Evolutionary conservation across 2,888 invertebrate species (phyloP), one percentile per base, ranked within the genome.

Genomic region (Amblyteles armatorius): DNA sequence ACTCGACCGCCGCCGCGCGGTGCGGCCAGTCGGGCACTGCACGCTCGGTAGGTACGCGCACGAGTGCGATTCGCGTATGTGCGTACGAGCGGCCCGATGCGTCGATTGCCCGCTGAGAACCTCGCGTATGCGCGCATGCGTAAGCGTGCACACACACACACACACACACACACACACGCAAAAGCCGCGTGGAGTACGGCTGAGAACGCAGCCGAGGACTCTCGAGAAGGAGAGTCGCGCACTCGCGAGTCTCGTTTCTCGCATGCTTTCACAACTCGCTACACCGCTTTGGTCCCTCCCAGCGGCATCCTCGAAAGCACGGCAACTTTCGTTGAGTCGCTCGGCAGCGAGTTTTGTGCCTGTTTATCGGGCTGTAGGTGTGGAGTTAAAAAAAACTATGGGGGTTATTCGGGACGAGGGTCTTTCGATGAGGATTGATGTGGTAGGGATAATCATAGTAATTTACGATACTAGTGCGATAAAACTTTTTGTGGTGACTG

Each of bases 251-350:
- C 76, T 63, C 26, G 36, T 52, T 67, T 74, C 63, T 79, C 67
- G 73, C 29, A 50, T 72, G 77, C 80, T 80, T 79, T 83, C 79
- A 65, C 83, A 77, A 77, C 65, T 69, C 57, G 50, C 79, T 65
- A 76, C 82, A 69, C 60, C 69, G 71, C 65, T 83, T 79, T 83
- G 44, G 52, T 67, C 76, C 3, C 67, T 73, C 52, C 22, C 19
- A 72, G 60, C 44, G 22, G 50, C 33, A 78, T 73, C 67, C 68
- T 82, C 60, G 77, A 67, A 72, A 65, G 40, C 71, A 57, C 77
- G 48, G 63, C 72, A 40, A 57, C 57, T 68, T 55, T 29, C 55
- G 68, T 57, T 57, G 71, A 72, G 36, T 50, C 63, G 63, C 22
- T 44, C 65, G 19, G 63, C n/a, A 74, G 13, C 74, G 40, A 63